phyloP scores from a whole-genome alignment of 2,113 vertebrate genomes.

The Dascyllus trimaculatus region DNA sequence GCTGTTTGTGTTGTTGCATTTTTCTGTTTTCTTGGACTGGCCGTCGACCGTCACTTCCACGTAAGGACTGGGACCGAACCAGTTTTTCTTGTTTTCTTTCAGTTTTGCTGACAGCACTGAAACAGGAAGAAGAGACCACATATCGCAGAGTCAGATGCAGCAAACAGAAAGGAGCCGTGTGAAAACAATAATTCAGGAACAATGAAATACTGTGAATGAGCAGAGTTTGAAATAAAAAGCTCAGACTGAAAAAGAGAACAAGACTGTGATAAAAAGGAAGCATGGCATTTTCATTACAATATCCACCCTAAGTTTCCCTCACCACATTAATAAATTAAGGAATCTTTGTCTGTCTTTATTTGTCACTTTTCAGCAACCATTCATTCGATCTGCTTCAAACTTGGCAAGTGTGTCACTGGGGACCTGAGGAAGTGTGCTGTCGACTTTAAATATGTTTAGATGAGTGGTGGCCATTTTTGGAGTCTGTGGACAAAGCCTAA shows the following conservation, averaged over 20 bases:
- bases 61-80: conserved; percentile 98
- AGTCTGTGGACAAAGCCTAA: no score
- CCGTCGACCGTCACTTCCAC: conserved; percentile 97
- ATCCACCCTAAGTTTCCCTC: no score
- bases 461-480: no score
- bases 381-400: no score
- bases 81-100: conserved; percentile 98
- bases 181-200: conserved; percentile 4
- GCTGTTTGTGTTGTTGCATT: conserved; percentile 96
- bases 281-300: no score
- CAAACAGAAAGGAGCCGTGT: background rate
- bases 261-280: background rate
- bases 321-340: no score
- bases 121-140: conserved; percentile 22
- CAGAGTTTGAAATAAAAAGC: background rate
- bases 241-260: background rate
- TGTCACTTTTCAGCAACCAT: no score
- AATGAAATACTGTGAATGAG: background rate
- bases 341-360: no score
- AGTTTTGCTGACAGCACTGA: conserved; percentile 98
- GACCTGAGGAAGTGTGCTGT: no score
- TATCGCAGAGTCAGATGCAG: background rate
- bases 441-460: no score
- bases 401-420: no score
- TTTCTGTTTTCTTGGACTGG: conserved; percentile 99